A percentile compares a stretch with the other conserved stretches of the same genome.
Conservation (phyloP, 2,113 vertebrate genomes). For the Hypocryptadius cinnamomeus region DNA sequence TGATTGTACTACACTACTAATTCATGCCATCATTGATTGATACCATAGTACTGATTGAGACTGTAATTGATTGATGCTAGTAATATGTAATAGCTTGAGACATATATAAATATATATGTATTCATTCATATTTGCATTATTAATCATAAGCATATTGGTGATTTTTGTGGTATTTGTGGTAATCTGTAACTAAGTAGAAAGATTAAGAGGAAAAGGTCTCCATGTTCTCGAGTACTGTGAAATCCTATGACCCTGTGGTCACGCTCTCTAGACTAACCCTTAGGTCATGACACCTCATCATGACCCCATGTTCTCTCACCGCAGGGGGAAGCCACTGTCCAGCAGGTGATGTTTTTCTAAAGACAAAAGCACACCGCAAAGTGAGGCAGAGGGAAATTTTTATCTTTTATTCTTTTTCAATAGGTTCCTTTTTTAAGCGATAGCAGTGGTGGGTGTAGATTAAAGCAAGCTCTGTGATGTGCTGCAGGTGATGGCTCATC, state of each 20-base stretch:
- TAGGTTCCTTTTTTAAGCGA: background rate
- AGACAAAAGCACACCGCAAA: background rate
- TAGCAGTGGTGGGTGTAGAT: background rate
- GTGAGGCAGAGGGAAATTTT: background rate
- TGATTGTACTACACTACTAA: background rate
- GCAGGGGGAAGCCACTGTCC: accelerated
- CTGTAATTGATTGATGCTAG: background rate
- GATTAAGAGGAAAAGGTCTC: background rate
- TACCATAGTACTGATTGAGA: background rate
- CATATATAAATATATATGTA: background rate
- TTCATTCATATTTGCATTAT: background rate
- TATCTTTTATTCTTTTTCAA: background rate
- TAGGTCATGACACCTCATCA: background rate
- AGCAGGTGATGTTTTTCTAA: background rate
- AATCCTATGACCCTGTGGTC: background rate
- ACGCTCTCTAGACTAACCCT: accelerated
- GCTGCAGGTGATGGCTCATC: background rate
- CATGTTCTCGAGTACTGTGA: accelerated
- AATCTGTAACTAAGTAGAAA: background rate
- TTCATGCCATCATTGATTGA: background rate
- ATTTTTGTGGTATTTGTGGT: background rate
- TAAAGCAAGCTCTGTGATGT: background rate
- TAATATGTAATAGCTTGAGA: background rate
- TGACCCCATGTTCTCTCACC: accelerated
- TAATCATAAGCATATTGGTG: background rate